Evolutionary conservation across 2,888 invertebrate genomes (phyloP).

Genomic region (Neoscelio sp.): DNA sequence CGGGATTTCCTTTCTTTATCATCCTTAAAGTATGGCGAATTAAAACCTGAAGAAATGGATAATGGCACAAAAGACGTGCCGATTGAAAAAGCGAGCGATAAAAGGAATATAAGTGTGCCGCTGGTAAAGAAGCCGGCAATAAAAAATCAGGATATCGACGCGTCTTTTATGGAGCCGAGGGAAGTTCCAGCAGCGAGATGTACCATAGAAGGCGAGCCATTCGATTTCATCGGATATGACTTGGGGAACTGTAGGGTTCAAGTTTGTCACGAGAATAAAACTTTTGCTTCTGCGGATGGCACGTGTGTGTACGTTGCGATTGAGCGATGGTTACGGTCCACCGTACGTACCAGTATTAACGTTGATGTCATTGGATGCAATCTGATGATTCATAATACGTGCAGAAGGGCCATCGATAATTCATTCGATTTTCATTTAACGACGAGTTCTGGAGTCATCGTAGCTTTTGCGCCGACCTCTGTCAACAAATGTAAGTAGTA

Average conservation of each 20-base stretch:
- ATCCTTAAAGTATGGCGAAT: conserved; percentile 73
- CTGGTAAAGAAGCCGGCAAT: conserved; percentile 14
- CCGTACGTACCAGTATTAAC: conserved; percentile 69
- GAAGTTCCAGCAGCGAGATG: conserved; percentile 49
- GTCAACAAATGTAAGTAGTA: conserved; percentile 38
- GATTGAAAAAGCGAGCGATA: conserved; percentile 32
- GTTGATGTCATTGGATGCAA: conserved; percentile 67
- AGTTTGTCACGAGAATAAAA: conserved; percentile 68
- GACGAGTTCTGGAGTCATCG: conserved; percentile 71
- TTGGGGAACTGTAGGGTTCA: conserved; percentile 76
- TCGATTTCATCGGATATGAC: conserved; percentile 77
- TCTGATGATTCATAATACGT: conserved; percentile 70
- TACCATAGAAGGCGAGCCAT: conserved; percentile 59
- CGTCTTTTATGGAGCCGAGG: conserved; percentile 50
- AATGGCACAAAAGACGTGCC: conserved; percentile 15
- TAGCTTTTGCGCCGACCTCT: conserved; percentile 71
- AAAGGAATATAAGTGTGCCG: conserved; percentile 22
- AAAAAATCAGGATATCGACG: conserved; percentile 54
- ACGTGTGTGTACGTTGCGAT: conserved; percentile 71
- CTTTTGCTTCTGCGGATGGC: conserved; percentile 74
- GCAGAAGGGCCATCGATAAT: conserved; percentile 21
- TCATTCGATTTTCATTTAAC: conserved; percentile 75
- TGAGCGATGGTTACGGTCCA: conserved; percentile 74
- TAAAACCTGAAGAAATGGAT: conserved; percentile 22
- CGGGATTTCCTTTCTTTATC: conserved; percentile 75